Evolutionary conservation across 2,113 vertebrate species (phyloP).

Genomic region (Ivindomyrus marchei): DNA sequence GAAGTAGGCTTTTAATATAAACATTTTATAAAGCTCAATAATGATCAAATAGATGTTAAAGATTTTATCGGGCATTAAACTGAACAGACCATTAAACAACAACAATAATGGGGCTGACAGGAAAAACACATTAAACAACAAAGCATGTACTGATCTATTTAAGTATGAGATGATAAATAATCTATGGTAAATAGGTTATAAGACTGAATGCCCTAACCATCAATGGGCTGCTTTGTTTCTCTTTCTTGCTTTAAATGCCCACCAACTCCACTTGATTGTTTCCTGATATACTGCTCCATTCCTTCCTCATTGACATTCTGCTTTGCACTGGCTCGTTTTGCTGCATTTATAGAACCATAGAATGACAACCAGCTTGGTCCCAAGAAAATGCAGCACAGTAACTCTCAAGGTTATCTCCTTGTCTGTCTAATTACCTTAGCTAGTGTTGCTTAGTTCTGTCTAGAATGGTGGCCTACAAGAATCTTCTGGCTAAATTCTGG

Average conservation of each 20-base stretch:
- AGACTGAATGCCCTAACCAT: neutral
- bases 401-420: neutral
- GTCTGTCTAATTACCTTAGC: neutral
- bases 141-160: neutral
- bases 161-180: neutral
- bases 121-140: neutral
- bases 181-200: neutral
- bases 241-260: neutral
- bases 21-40: neutral
- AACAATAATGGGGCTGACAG: neutral
- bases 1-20: neutral
- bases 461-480: neutral
- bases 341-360: neutral
- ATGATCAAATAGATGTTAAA: neutral
- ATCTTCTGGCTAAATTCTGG: neutral
- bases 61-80: neutral
- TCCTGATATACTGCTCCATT: neutral
- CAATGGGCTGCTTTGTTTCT: neutral
- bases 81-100: neutral
- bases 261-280: neutral
- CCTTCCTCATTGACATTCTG: neutral
- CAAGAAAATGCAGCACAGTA: neutral
- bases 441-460: neutral
- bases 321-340: neutral
- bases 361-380: neutral